A percentile compares a stretch with the other conserved stretches of the same genome.
phyloP scores from a whole-genome alignment of 2,113 vertebrate species.

The Edolisoma coerulescens region DNA sequence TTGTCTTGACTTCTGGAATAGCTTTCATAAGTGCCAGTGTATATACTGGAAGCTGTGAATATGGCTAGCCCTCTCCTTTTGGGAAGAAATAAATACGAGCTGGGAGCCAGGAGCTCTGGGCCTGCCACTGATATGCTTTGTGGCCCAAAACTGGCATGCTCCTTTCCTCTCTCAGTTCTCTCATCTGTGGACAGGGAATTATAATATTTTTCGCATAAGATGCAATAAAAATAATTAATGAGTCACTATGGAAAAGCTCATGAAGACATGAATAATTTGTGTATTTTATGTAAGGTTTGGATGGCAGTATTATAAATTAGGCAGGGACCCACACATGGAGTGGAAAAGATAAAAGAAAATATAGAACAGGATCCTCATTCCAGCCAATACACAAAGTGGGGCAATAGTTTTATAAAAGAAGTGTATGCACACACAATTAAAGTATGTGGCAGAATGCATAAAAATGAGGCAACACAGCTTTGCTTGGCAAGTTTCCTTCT shows the following conservation, averaged over 20 bases:
- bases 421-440: accelerated
- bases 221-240: slow-evolving; percentile 32
- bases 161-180: not conserved
- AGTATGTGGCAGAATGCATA: not conserved
- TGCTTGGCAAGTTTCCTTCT: not conserved
- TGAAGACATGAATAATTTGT: slow-evolving; percentile 15
- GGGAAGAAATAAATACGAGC: not conserved
- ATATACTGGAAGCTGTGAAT: not conserved
- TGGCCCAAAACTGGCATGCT: not conserved
- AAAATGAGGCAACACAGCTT: not conserved
- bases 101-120: not conserved
- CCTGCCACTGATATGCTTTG: not conserved
- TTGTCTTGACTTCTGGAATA: not conserved
- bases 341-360: not conserved
- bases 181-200: not conserved
- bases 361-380: not conserved
- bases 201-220: not conserved
- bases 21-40: not conserved
- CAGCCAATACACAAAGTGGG: not conserved
- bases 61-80: not conserved
- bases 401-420: not conserved
- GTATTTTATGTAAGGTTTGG: not conserved
- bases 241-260: slow-evolving; percentile 1
- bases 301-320: not conserved
- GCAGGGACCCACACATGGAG: not conserved